These are phyloP conservation scores for Phortica magna DNA, from an alignment of 2,888 invertebrate species.

Conservation along the genomic window DNA sequence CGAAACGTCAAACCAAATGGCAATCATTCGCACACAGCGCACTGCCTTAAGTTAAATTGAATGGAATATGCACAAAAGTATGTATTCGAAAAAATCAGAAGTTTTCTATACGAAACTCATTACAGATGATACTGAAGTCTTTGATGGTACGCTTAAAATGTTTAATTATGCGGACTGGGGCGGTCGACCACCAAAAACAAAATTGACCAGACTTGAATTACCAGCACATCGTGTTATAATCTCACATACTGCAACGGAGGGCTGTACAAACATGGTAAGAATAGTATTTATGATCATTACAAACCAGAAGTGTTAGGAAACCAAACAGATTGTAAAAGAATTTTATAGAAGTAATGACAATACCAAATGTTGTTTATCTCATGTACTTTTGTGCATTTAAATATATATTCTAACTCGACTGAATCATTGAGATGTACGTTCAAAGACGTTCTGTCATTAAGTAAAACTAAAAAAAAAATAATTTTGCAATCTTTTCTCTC, in stretches of 20 bases:
- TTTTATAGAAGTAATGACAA: too few relatives aligned
- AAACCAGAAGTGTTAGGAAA: too few relatives aligned
- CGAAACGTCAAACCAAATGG: constrained; percentile 33
- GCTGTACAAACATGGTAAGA: constrained; percentile 80
- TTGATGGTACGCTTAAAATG: constrained; percentile 78
- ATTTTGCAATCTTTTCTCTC: neutral
- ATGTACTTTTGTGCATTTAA: too few relatives aligned
- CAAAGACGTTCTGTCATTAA: neutral
- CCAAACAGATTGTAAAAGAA: too few relatives aligned
- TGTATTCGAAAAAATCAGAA: constrained; percentile 4
- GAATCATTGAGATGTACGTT: too few relatives aligned
- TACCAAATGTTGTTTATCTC: too few relatives aligned
- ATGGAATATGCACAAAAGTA: constrained; percentile 63
- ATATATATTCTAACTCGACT: too few relatives aligned
- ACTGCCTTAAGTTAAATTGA: constrained; percentile 68
- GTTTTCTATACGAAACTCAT: neutral
- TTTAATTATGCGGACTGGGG: constrained; percentile 83
- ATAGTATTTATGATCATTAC: neutral
- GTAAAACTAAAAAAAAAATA: neutral
- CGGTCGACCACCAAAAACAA: constrained; percentile 81
- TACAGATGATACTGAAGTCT: constrained; percentile 36
- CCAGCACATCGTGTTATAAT: constrained; percentile 82
- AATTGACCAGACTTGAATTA: constrained; percentile 78
- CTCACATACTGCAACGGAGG: constrained; percentile 83
- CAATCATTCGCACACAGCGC: constrained; percentile 21